Conservation (phyloP, 2,113 vertebrate genomes). For the Eulacestoma nigropectus region DNA sequence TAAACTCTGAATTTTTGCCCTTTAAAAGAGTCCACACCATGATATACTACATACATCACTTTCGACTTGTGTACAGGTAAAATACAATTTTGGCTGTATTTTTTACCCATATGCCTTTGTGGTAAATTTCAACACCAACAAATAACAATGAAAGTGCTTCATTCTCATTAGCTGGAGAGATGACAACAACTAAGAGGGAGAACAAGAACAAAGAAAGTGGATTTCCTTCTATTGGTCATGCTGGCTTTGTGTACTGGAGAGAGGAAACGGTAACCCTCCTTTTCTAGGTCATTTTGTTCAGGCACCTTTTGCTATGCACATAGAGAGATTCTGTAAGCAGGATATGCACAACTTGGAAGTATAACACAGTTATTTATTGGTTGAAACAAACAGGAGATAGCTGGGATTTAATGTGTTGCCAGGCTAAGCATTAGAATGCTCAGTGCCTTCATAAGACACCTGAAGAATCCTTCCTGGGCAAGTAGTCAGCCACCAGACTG, state of each 20-base stretch:
- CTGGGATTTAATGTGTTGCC: background rate
- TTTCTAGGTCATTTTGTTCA: background rate
- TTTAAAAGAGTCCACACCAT: background rate
- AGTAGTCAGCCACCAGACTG: background rate
- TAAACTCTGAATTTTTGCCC: background rate
- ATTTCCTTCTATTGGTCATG: background rate
- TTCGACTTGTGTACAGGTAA: background rate
- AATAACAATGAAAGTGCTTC: background rate
- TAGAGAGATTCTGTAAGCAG: background rate
- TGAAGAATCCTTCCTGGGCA: background rate
- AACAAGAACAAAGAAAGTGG: background rate
- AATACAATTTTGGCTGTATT: background rate
- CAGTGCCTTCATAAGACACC: accelerated
- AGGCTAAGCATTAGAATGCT: background rate
- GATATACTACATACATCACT: background rate
- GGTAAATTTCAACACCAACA: background rate
- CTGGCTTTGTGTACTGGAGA: background rate
- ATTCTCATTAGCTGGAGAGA: background rate
- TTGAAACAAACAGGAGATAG: background rate
- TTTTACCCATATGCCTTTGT: background rate
- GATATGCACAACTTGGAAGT: background rate
- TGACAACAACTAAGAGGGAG: background rate
- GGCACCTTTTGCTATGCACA: background rate
- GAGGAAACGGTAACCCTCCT: background rate
- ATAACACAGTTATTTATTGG: background rate